Base-by-base conservation (phyloP, 2,797 vertebrate species). In the Karalla daura region DNA sequence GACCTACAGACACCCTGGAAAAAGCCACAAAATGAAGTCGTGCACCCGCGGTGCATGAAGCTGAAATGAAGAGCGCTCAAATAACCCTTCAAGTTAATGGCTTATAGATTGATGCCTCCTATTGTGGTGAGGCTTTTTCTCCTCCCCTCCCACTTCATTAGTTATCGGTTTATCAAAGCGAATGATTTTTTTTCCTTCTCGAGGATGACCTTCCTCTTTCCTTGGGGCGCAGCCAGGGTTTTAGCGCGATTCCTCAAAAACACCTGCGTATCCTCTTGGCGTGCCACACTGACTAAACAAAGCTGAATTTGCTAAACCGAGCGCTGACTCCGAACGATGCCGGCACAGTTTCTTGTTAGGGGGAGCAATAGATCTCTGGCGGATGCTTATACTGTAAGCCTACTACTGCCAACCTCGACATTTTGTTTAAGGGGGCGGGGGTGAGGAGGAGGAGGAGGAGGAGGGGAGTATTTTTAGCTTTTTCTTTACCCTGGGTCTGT, bases 401-500 rank as follows among this genome's bases (percentile, higher is more conserved):
- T 68, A 37, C 69, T 80, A n/a, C 65, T 80, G 84, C 88, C 80
- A 87, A 86, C 78, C 85, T 83, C 75, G 23, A 65, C 80, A 59
- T 87, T 91, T 89, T 86, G 78, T 85, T 87, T 86, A 73, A 81
- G 80, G 37, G 54, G 63, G n/a, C n/a, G n/a, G n/a, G n/a, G n/a
- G n/a, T n/a, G n/a, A n/a, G n/a, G n/a, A n/a, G n/a, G n/a, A n/a
- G n/a, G n/a, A n/a, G 41, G 27, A 32, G 36, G 46, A 55, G 21
- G 51, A 60, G 51, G 28, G 21, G 39, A 51, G 53, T 90, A 91
- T 93, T 91, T 93, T 91, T 90, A 93, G 80, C 65, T 64, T 63
- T n/a, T 82, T 81, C 81, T 88, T 87, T 84, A 88, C 83, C 82
- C 81, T 80, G 78, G 69, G 63, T 80, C 68, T 54, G 65, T 84